These are phyloP conservation scores for Magallana angulata DNA, from an alignment of 1,140 invertebrate species.

Conservation along the genomic window DNA sequence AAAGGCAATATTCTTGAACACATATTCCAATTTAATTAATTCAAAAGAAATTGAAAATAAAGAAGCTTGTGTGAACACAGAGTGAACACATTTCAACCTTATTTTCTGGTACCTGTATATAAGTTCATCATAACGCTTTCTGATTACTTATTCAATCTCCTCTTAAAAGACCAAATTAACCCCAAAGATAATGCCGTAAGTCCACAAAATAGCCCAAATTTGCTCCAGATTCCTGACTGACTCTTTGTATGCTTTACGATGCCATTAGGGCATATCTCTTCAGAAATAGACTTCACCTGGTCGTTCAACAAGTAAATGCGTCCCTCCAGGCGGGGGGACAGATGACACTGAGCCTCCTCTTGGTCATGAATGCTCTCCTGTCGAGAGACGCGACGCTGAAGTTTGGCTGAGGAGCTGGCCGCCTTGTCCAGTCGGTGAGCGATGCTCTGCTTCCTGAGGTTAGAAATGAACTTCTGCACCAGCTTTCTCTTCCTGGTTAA, in stretches of 20 bases:
- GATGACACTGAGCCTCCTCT: slow-evolving; percentile 64
- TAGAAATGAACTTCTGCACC: slow-evolving; percentile 54
- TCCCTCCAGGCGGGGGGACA: slow-evolving; percentile 69
- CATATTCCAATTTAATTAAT: neutral
- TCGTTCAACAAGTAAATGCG: slow-evolving; percentile 69
- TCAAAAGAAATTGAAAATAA: no score
- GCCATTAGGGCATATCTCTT: no score
- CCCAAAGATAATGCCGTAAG: neutral
- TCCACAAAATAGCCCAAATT: neutral
- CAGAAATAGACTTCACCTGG: slow-evolving; percentile 57
- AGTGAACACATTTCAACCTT: neutral
- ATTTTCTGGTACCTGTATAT: neutral
- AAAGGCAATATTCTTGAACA: neutral
- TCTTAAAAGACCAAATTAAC: neutral
- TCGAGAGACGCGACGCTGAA: slow-evolving; percentile 54
- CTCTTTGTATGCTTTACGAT: no score
- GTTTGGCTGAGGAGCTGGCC: slow-evolving; percentile 34
- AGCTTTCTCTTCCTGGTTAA: slow-evolving; percentile 56
- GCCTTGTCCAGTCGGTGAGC: slow-evolving; percentile 26
- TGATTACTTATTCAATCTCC: neutral
- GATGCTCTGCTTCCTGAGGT: slow-evolving; percentile 21
- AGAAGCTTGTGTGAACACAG: no score
- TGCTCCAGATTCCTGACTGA: neutral
- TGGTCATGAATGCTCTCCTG: slow-evolving; percentile 71
- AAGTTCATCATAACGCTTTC: no score